Conservation (phyloP, 2,797 vertebrate species). For the Scyliorhinus canicula region DNA sequence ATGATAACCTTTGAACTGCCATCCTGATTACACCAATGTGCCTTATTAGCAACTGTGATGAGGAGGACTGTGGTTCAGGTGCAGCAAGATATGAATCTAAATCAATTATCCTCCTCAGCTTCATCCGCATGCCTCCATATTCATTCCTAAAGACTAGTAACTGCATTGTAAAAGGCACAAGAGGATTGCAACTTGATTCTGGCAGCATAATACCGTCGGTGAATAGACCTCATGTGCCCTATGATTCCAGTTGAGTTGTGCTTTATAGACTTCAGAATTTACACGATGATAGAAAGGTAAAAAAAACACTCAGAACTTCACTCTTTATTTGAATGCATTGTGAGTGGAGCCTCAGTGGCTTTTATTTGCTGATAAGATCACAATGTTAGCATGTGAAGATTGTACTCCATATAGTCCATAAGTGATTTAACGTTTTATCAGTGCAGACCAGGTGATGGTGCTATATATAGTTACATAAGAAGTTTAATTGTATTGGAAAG, state of each 20-base stretch:
- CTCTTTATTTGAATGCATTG: not conserved
- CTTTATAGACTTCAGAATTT: not conserved
- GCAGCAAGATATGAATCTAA: not conserved
- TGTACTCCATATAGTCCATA: not conserved
- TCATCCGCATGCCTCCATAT: not conserved
- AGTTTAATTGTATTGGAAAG: not conserved
- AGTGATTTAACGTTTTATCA: not conserved
- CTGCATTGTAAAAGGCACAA: not conserved
- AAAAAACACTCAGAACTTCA: not conserved
- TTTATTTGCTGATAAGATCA: not conserved
- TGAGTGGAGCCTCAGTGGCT: not conserved
- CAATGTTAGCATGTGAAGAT: not conserved
- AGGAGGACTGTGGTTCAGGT: not conserved
- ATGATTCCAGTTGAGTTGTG: not conserved
- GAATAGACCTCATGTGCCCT: not conserved
- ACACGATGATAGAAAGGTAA: not conserved
- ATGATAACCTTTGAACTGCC: not conserved
- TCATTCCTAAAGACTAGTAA: not conserved
- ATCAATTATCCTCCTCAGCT: not conserved
- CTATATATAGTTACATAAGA: too few relatives aligned
- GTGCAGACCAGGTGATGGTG: not conserved
- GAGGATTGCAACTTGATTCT: not conserved
- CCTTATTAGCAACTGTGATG: not conserved
- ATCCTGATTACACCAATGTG: not conserved
- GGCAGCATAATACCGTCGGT: not conserved